Base-by-base conservation (phyloP, 2,888 invertebrate species). In the Hirtodrosophila histrioides region DNA sequence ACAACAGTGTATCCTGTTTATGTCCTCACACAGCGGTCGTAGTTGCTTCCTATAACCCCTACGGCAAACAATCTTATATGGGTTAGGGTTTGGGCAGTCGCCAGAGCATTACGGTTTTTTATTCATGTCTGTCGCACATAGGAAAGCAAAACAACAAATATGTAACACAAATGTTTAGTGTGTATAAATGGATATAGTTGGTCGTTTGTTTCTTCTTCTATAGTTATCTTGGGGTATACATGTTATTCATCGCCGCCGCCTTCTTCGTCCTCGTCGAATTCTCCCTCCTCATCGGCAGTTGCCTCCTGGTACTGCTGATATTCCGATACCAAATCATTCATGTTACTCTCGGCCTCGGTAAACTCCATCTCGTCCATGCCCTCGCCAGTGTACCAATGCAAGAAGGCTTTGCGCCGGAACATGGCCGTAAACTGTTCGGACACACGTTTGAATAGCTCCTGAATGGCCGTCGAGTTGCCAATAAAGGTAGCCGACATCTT, bases 351-450 rank as follows among this genome's bases (percentile, higher is more conserved):
- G 1, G 95, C 98, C 92, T 98, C 98, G 4, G 97, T 97, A 94
- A 97, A 98, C 93, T 97, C 97, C 97, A 98, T 97, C 92, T 97
- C 97, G 92, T 98, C 97, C 97, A 98, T 97, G 85, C 98, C 98
- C 92, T 97, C 98, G 75, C 97, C 98, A 29, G 97, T 98, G 94
- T 98, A 98, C 98, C 98, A 98, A 94, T 98, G 98, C 92, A 98
- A 94, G 95, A 98, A 98, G 92, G 98, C 98, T 93, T 97, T 98
- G 90, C 98, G 95, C 90, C 98, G 95, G 94, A 98, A 98, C 98
- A 98, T 98, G 90, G 97, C 97, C 12, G 96, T 96, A 92, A 97
- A 97, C 92, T 97, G 97, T 91, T 97, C 97, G 4, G 96, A 96
- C 90, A 97, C 96, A 86, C 97, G 94, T 92, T 97, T 97, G 94